A percentile compares a stretch with the other conserved stretches of the same genome.
Conservation (phyloP, 37 sponge, comb jelly and placozoan species). For the Halisarca cf. caerulea region DNA sequence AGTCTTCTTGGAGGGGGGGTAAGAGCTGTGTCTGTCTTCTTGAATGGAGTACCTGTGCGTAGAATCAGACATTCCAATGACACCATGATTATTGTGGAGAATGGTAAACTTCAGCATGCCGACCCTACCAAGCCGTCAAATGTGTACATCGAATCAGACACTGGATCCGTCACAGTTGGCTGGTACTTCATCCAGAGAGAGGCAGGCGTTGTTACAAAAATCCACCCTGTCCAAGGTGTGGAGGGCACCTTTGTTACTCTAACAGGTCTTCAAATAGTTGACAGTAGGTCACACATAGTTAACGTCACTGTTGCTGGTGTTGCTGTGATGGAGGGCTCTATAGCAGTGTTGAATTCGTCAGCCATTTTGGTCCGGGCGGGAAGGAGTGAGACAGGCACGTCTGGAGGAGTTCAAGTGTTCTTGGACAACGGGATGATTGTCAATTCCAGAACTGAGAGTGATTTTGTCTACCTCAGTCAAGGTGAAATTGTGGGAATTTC, state of each 20-base stretch:
- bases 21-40: conserved; percentile 7
- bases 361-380: conserved; percentile 43
- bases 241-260: conserved; percentile 59
- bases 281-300: conserved; percentile 28
- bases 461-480: conserved; percentile 53
- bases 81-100: conserved; percentile 36
- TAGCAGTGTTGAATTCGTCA: not conserved
- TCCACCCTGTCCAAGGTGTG: conserved; percentile 57
- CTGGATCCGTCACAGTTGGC: conserved; percentile 69
- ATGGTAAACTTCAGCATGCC: conserved; percentile 13
- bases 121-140: conserved; percentile 1
- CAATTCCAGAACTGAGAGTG: not conserved
- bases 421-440: conserved; percentile 54
- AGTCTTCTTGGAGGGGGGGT: conserved; percentile 58
- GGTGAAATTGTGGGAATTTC: conserved; percentile 37
- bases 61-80: conserved; percentile 8
- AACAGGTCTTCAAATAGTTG: conserved; percentile 54
- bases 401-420: conserved; percentile 43
- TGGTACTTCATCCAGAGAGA: conserved; percentile 40
- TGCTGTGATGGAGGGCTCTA: not conserved
- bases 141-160: conserved; percentile 57
- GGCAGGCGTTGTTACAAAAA: conserved; percentile 51
- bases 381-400: not conserved
- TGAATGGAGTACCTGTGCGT: conserved; percentile 26
- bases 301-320: conserved; percentile 50